Percentiles rank a stretch among this genome's conserved stretches.
These are phyloP conservation scores for Arrhopalites spinosus DNA, from an alignment of 2,888 invertebrate genomes.

Conservation along the genomic window DNA sequence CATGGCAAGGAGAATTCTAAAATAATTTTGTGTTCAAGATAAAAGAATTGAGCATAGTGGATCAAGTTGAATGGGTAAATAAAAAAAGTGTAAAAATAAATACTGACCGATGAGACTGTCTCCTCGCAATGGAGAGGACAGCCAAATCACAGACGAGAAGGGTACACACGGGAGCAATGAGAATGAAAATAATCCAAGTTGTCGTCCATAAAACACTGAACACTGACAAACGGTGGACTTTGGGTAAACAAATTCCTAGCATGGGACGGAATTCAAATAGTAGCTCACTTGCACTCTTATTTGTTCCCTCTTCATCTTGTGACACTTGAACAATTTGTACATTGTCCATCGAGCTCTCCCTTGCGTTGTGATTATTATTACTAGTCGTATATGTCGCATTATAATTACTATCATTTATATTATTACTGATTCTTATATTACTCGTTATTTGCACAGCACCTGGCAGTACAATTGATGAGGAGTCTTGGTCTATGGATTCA, in stretches of 20 bases:
- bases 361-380: neutral
- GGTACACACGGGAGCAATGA: conserved; percentile 56
- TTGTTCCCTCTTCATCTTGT: too few species aligned
- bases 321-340: neutral
- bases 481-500: neutral
- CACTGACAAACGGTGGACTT: conserved; percentile 51
- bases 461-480: neutral
- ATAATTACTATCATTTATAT: neutral
- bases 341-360: neutral
- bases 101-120: conserved; percentile 82
- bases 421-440: neutral
- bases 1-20: conserved; percentile 81
- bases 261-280: conserved; percentile 46
- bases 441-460: neutral
- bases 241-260: conserved; percentile 53
- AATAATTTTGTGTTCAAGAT: too few species aligned
- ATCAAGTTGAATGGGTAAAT: too few species aligned
- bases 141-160: conserved; percentile 57
- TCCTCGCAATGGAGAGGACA: conserved; percentile 64
- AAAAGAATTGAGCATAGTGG: too few species aligned
- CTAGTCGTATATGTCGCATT: neutral
- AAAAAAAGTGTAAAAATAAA: too few species aligned
- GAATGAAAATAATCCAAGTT: conserved; percentile 56
- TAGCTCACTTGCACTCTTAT: neutral
- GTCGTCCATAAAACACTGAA: conserved; percentile 53